Evolutionary conservation across 2,113 vertebrate genomes (phyloP).

Genomic region (Dascyllus trimaculatus): DNA sequence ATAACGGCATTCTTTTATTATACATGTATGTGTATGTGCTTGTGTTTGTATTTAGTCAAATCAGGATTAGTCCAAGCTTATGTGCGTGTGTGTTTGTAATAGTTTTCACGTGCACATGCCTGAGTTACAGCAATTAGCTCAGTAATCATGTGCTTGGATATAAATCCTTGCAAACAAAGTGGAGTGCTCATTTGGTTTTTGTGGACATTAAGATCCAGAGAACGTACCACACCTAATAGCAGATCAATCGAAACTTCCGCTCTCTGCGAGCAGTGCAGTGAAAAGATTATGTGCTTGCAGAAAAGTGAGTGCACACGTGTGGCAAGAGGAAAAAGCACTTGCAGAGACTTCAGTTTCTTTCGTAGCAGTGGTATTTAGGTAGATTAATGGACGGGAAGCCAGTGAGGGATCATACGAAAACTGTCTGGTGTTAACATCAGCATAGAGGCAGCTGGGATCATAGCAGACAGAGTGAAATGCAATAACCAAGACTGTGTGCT

Average conservation of each 20-base stretch:
- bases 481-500: too few species aligned
- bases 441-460: not conserved
- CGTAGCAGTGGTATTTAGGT: not conserved
- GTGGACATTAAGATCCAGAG: not conserved
- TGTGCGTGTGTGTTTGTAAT: conserved; percentile 31
- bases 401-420: too few species aligned
- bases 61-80: conserved; percentile 50
- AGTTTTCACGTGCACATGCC: conserved; percentile 41
- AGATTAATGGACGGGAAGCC: not conserved
- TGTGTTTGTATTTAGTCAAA: conserved; percentile 3
- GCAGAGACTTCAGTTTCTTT: not conserved
- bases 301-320: not conserved
- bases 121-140: conserved; percentile 50
- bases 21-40: not conserved
- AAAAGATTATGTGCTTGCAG: not conserved
- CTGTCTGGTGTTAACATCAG: not conserved
- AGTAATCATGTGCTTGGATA: conserved; percentile 61
- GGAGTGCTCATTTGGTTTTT: not conserved
- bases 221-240: conserved; percentile 30
- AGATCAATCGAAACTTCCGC: not conserved
- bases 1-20: not conserved
- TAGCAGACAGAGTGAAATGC: not conserved
- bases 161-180: conserved; percentile 27
- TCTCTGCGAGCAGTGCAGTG: not conserved
- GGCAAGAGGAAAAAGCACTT: too few species aligned